Evolutionary conservation across 2,113 vertebrate genomes (phyloP).

Genomic region (Herpetotheres cachinnans): DNA sequence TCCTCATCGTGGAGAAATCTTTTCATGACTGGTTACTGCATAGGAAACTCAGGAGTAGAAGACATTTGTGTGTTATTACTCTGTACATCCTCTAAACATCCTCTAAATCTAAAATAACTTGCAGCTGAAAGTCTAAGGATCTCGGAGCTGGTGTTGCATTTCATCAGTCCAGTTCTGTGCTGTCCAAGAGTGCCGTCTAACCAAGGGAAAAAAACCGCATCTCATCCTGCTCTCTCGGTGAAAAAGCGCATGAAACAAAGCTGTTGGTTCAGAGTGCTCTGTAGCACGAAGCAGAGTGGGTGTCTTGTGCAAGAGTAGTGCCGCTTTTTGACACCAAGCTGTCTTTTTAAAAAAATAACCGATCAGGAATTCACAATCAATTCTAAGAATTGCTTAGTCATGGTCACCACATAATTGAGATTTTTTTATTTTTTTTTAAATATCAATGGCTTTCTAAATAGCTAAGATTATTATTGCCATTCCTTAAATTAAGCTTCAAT

Average conservation of each 20-base stretch:
- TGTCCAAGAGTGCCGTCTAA: rapidly evolving
- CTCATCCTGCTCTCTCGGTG: neutral
- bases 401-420: neutral
- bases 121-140: neutral
- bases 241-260: neutral
- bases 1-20: neutral
- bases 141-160: neutral
- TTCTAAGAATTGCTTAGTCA: neutral
- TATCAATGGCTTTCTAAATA: neutral
- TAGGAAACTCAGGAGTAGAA: neutral
- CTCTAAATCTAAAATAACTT: neutral
- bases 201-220: neutral
- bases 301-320: neutral
- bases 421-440: neutral
- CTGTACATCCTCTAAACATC: neutral
- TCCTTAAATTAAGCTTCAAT: neutral
- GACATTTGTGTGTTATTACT: neutral
- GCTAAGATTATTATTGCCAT: neutral
- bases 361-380: neutral
- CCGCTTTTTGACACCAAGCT: neutral
- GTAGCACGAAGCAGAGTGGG: neutral
- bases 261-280: neutral
- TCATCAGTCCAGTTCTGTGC: neutral
- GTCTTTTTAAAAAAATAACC: neutral
- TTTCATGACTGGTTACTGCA: neutral